Conservation (phyloP, 2,797 vertebrate genomes). For the Girardinus metallicus region DNA sequence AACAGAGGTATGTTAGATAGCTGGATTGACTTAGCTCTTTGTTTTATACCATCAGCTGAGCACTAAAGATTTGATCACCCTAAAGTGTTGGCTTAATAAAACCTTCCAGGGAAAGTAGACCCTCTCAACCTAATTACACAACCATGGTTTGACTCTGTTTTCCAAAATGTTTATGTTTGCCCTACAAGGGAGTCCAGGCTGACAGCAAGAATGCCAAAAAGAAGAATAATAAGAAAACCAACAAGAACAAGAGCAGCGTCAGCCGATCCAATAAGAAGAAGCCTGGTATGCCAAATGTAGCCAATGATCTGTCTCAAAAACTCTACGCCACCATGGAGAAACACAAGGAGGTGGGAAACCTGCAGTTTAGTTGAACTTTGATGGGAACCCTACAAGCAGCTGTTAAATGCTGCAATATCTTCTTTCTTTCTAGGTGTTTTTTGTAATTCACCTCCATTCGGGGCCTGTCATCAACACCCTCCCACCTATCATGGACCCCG, state of each 20-base stretch:
- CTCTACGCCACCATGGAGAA: constrained; percentile 99
- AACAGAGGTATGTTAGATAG: constrained; percentile 85
- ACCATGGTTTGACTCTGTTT: constrained; percentile 34
- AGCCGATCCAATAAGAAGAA: constrained; percentile 98
- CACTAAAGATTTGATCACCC: constrained; percentile 34
- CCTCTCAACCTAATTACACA: constrained; percentile 51
- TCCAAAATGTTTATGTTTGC: constrained; percentile 39
- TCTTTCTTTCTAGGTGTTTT: constrained; percentile 88
- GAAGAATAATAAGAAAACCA: constrained; percentile 98
- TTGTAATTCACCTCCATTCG: constrained; percentile 95
- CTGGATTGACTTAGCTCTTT: not conserved
- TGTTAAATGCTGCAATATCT: not conserved
- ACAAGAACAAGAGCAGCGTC: constrained; percentile 96
- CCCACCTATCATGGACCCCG: constrained; percentile 95
- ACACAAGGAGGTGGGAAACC: constrained; percentile 91
- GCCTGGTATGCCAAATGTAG: constrained; percentile 96
- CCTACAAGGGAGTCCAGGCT: constrained; percentile 85
- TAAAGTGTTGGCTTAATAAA: constrained; percentile 42
- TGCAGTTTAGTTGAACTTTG: not conserved
- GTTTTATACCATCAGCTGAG: constrained; percentile 22
- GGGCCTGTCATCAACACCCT: constrained; percentile 94
- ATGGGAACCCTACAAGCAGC: not conserved
- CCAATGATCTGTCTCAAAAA: constrained; percentile 98
- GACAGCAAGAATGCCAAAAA: constrained; percentile 89
- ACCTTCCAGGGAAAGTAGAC: constrained; percentile 44